Percentiles rank a stretch among this genome's conserved stretches.
These are phyloP conservation scores for Agrochola litura DNA, from an alignment of 2,888 invertebrate species.

Conservation along the genomic window DNA sequence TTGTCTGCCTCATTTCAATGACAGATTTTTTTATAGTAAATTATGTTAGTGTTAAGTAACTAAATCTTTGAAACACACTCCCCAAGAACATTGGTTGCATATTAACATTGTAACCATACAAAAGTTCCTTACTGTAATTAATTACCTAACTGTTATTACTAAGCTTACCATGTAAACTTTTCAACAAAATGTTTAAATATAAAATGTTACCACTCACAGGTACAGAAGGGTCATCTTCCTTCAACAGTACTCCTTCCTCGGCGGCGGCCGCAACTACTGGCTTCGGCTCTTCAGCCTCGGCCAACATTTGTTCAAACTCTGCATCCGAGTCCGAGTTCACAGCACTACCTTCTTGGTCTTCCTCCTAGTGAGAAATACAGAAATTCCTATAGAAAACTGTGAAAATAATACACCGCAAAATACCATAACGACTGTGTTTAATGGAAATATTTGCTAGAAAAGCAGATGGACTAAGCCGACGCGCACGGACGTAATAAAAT, in stretches of 20 bases:
- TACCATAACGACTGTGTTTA: too few species aligned
- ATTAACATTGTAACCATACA: not conserved
- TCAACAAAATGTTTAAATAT: not conserved
- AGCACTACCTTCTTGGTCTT: conserved; percentile 94
- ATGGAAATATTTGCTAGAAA: too few species aligned
- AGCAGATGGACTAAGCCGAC: too few species aligned
- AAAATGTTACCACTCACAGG: conserved; percentile 71
- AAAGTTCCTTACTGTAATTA: not conserved
- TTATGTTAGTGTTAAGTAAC: not conserved
- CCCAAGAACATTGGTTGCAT: not conserved
- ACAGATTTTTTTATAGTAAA: not conserved
- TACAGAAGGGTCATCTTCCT: conserved; percentile 81
- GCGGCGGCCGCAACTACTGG: conserved; percentile 74
- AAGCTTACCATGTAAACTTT: not conserved
- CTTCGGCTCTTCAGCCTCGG: conserved; percentile 95
- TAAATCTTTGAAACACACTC: not conserved
- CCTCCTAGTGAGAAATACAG: conserved; percentile 89
- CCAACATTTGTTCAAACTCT: conserved; percentile 99
- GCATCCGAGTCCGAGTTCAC: conserved; percentile 98
- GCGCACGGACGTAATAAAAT: too few species aligned
- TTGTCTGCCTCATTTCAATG: not conserved
- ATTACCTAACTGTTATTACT: not conserved
- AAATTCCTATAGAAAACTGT: conserved; percentile 32
- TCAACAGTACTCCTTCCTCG: conserved; percentile 76
- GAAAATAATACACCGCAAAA: too few species aligned